Conservation (phyloP, 2,797 vertebrate species). For the Arremon aurantiirostris region DNA sequence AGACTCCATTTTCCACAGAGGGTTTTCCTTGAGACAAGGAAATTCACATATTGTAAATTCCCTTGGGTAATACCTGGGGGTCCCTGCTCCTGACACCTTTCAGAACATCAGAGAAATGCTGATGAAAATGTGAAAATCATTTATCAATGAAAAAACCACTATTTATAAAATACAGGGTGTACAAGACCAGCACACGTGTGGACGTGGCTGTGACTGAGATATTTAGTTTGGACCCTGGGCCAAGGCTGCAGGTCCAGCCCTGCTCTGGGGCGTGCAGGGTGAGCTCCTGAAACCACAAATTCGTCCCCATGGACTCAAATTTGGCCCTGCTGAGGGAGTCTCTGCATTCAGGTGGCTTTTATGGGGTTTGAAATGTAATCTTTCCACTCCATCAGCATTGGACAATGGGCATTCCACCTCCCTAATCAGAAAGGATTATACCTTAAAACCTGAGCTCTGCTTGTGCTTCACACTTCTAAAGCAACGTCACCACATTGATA, state of each 20-base stretch:
- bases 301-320: not conserved
- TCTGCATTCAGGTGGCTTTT: not conserved
- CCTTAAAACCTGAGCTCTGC: not conserved
- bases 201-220: not conserved
- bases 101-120: not conserved
- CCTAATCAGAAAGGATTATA: not conserved
- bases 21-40: not conserved
- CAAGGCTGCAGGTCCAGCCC: not conserved
- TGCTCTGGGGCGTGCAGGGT: too few species aligned
- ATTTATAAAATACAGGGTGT: not conserved
- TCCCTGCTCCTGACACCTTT: not conserved
- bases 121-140: accelerated
- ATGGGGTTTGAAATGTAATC: not conserved
- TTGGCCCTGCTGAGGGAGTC: not conserved
- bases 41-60: not conserved
- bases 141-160: not conserved
- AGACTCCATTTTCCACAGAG: not conserved
- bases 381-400: not conserved
- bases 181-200: not conserved
- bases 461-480: not conserved
- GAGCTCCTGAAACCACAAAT: not conserved
- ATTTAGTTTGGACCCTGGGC: too few species aligned
- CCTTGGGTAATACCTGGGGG: accelerated
- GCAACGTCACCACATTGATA: not conserved
- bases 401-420: not conserved